Conservation (phyloP, 2,888 invertebrate genomes). For the Sinodicranocentrus sp. region DNA sequence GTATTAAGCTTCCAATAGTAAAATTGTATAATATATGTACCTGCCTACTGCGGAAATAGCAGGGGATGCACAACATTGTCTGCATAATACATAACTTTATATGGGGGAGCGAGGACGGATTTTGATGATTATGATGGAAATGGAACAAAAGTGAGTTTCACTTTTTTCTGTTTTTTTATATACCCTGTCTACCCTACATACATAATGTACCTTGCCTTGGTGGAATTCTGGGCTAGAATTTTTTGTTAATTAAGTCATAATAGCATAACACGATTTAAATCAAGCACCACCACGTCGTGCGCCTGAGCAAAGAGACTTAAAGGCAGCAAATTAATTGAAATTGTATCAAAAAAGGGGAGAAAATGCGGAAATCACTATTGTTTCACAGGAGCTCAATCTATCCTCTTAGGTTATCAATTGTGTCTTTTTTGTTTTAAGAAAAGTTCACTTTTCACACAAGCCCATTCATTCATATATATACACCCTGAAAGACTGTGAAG, state of each 20-base stretch:
- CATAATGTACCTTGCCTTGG: neutral
- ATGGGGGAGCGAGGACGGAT: slow-evolving; percentile 24
- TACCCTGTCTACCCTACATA: neutral
- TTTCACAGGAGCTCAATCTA: neutral
- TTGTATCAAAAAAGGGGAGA: neutral
- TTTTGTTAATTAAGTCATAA: slow-evolving; percentile 24
- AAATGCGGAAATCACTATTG: slow-evolving; percentile 10
- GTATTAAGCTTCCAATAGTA: neutral
- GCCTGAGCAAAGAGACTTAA: neutral
- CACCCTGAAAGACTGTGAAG: too few relatives aligned
- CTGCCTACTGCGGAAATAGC: slow-evolving; percentile 48
- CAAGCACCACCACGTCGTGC: neutral
- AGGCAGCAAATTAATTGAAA: neutral
- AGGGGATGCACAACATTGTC: neutral
- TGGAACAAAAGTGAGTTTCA: slow-evolving; percentile 57
- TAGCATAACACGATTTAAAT: slow-evolving; percentile 21
- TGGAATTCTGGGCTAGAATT: slow-evolving; percentile 1
- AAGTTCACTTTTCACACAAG: neutral
- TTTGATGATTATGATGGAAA: slow-evolving; percentile 50
- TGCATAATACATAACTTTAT: neutral
- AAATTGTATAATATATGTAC: slow-evolving; percentile 40
- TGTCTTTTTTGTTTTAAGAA: too few relatives aligned
- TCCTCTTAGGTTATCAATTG: too few relatives aligned
- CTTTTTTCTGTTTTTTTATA: slow-evolving; percentile 32
- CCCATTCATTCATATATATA: too few relatives aligned